Evolutionary conservation across 1,140 invertebrate species (phyloP).

Genomic region (Notospermus geniculatus): DNA sequence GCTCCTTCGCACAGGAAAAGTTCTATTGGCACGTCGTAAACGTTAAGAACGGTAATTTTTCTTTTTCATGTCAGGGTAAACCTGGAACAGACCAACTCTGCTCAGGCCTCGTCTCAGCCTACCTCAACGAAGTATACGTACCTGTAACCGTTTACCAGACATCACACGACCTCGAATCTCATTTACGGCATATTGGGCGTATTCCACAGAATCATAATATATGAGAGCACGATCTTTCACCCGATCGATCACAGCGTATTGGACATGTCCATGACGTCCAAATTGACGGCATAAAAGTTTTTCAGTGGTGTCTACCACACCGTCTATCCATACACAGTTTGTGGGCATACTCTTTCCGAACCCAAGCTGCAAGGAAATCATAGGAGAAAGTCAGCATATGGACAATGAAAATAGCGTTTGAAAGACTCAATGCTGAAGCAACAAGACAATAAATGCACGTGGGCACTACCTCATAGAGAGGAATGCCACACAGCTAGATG

Average conservation of each 20-base stretch:
- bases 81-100: no score
- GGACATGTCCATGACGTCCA: slow-evolving; percentile 63
- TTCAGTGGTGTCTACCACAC: slow-evolving; percentile 76
- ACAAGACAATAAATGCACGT: no score
- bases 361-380: slow-evolving; percentile 63
- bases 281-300: slow-evolving; percentile 79
- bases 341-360: slow-evolving; percentile 97
- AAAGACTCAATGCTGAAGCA: no score
- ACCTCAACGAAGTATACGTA: slow-evolving; percentile 20
- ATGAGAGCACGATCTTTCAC: slow-evolving; percentile 81
- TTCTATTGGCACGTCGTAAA: no score
- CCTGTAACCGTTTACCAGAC: slow-evolving; percentile 72
- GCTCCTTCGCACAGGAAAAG: no score
- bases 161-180: slow-evolving; percentile 85
- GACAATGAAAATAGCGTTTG: no score
- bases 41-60: no score
- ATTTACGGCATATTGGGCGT: slow-evolving; percentile 82
- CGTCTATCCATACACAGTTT: slow-evolving; percentile 91
- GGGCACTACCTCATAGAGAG: no score
- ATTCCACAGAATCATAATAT: slow-evolving; percentile 79
- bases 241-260: slow-evolving; percentile 66
- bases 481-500: no score
- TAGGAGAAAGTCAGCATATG: no score
- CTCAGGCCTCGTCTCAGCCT: neutral
- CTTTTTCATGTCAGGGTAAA: no score